A percentile compares a stretch with the other conserved stretches of the same genome.
Evolutionary conservation across 2,113 vertebrate genomes (phyloP).

Genomic region (Dendropsophus ebraccatus): DNA sequence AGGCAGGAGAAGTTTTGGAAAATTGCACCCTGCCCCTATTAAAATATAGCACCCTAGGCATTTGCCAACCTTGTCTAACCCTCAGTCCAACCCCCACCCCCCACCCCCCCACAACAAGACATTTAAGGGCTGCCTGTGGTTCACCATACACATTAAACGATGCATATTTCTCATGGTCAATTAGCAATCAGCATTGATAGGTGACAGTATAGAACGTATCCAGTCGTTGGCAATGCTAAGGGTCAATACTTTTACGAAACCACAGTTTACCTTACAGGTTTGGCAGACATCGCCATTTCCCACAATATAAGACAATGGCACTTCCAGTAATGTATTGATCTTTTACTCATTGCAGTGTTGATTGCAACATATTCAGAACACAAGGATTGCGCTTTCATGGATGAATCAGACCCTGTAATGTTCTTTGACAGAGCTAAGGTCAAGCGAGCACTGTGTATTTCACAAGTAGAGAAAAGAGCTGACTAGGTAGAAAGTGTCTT

Average conservation of each 20-base stretch:
- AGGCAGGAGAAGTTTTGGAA: too few species aligned
- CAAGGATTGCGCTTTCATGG: too few species aligned
- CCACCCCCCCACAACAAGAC: too few species aligned
- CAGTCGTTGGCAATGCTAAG: background rate
- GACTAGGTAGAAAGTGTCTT: background rate
- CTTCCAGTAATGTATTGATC: background rate
- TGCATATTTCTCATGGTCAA: too few species aligned
- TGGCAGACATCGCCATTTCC: background rate
- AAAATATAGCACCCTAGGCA: too few species aligned
- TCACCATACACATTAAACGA: too few species aligned
- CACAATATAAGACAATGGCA: background rate
- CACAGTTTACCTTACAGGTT: background rate
- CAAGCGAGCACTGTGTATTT: background rate
- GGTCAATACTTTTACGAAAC: background rate
- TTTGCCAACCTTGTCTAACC: too few species aligned
- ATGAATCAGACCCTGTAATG: background rate
- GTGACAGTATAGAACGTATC: too few species aligned
- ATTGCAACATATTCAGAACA: constrained; percentile 16
- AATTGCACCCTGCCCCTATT: too few species aligned
- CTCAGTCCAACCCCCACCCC: too few species aligned
- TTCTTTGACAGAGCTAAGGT: background rate
- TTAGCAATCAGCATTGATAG: too few species aligned
- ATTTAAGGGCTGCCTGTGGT: too few species aligned
- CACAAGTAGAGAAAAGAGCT: background rate
- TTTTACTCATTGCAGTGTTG: background rate